A percentile compares a stretch with the other conserved stretches of the same genome.
These are phyloP conservation scores for Beris morrisii DNA, from an alignment of 2,888 invertebrate genomes.

Conservation along the genomic window DNA sequence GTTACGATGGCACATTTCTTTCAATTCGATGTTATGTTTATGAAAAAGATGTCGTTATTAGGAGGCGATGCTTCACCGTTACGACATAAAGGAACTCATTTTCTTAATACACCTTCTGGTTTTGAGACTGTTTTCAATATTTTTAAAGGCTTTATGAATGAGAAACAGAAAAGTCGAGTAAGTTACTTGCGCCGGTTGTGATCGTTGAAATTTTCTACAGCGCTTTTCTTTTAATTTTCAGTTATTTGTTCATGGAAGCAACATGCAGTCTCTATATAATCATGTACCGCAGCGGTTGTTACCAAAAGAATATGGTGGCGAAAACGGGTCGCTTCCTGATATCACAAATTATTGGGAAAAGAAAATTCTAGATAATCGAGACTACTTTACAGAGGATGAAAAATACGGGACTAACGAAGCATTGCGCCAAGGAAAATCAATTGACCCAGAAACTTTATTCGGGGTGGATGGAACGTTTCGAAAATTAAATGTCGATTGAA, in stretches of 20 bases:
- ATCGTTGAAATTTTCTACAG: no score
- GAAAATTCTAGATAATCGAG: constrained; percentile 41
- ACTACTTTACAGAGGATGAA: constrained; percentile 46
- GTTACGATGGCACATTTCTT: constrained; percentile 58
- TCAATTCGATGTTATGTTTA: constrained; percentile 59
- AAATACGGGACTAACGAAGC: constrained; percentile 46
- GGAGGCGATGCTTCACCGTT: constrained; percentile 61
- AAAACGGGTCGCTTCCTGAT: constrained; percentile 56
- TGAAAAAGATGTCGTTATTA: constrained; percentile 59
- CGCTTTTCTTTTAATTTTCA: constrained; percentile 44
- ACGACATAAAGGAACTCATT: constrained; percentile 59
- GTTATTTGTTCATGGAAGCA: constrained; percentile 60
- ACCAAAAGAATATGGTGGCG: constrained; percentile 69
- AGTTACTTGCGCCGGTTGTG: constrained; percentile 40
- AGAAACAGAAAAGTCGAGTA: constrained; percentile 61
- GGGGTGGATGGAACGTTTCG: constrained; percentile 50
- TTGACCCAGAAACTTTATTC: constrained; percentile 44
- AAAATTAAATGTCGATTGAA: constrained; percentile 48
- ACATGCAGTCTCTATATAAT: constrained; percentile 61
- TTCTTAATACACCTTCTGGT: constrained; percentile 59
- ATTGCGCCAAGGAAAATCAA: constrained; percentile 42
- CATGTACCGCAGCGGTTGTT: constrained; percentile 62
- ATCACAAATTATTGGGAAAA: constrained; percentile 42
- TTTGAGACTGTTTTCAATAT: constrained; percentile 60
- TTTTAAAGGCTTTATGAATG: constrained; percentile 60